Evolutionary conservation across 2,113 vertebrate genomes (phyloP).

Genomic region (Melospiza melodia): DNA sequence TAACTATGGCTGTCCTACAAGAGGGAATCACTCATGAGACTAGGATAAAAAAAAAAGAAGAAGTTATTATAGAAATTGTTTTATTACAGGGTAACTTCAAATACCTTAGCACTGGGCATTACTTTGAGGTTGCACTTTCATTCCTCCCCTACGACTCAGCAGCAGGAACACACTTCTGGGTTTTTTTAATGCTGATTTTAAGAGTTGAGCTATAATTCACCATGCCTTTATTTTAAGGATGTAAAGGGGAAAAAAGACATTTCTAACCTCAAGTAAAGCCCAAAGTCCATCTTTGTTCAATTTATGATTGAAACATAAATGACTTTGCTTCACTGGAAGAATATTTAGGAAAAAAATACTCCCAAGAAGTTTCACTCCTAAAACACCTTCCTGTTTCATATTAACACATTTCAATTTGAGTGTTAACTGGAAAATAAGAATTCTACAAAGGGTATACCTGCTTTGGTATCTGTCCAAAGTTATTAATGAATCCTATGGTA

Average conservation of each 20-base stretch:
- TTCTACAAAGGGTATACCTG: constrained; percentile 76
- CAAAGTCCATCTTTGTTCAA: neutral
- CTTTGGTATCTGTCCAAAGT: constrained; percentile 99
- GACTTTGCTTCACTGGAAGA: neutral
- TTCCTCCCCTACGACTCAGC: neutral
- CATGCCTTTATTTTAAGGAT: neutral
- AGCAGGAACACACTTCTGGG: neutral
- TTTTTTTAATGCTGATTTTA: neutral
- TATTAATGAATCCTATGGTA: constrained; percentile 99
- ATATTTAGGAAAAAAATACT: neutral
- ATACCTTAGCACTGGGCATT: neutral
- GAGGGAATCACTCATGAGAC: neutral
- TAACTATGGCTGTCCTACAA: neutral
- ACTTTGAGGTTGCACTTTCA: neutral
- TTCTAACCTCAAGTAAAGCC: neutral
- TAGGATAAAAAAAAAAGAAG: neutral
- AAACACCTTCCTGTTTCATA: neutral
- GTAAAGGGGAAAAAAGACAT: neutral
- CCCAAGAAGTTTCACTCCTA: neutral
- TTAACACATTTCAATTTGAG: neutral
- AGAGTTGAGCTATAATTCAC: neutral
- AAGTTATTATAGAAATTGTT: neutral
- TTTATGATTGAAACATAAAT: neutral
- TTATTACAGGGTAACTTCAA: neutral
- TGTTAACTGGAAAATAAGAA: neutral